Evolutionary conservation across 2,113 vertebrate genomes (phyloP).

Genomic region (Zonotrichia leucophrys): DNA sequence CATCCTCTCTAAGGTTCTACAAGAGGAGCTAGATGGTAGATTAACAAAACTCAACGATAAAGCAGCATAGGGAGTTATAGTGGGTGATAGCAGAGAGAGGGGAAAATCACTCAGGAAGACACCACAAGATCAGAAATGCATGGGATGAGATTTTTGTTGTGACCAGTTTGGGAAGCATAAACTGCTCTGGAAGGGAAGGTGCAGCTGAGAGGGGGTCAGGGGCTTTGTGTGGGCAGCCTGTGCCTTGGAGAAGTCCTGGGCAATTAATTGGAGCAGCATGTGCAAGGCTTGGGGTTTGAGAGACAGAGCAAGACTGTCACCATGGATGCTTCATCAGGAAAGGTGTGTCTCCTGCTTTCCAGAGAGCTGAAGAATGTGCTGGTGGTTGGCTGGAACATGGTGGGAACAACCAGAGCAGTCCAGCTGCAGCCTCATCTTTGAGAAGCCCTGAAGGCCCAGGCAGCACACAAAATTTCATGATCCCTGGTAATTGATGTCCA

Average conservation of each 20-base stretch:
- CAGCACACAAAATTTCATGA: background rate
- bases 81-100: background rate
- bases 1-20: background rate
- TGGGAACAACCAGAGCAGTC: background rate
- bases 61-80: background rate
- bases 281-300: background rate
- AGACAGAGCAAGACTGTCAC: background rate
- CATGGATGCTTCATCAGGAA: background rate
- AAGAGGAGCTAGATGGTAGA: background rate
- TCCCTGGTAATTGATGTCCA: background rate
- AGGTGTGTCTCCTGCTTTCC: background rate
- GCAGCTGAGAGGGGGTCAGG: background rate
- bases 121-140: background rate
- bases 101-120: background rate
- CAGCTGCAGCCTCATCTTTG: background rate
- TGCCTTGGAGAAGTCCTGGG: background rate
- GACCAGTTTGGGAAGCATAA: background rate
- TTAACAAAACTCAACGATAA: background rate
- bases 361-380: background rate
- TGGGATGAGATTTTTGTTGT: background rate
- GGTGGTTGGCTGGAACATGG: background rate
- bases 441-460: background rate
- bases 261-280: background rate
- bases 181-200: background rate
- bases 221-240: background rate